phyloP scores from a whole-genome alignment of 2,888 invertebrate species.

The Dione vanillae region DNA sequence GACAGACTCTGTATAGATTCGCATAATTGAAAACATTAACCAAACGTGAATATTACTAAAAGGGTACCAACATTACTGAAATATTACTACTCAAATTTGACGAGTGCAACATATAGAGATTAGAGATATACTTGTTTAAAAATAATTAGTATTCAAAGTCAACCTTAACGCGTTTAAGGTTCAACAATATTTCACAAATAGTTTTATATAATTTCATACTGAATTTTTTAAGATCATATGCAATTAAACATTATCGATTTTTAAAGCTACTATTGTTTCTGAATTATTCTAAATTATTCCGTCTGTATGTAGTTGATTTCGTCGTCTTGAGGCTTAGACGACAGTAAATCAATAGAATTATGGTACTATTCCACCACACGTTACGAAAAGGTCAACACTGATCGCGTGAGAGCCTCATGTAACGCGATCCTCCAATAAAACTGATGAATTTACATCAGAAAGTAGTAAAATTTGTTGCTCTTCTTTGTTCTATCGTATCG shows the following conservation, averaged over 20 bases:
- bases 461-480: constrained; percentile 26
- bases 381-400: constrained; percentile 50
- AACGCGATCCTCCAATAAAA: constrained; percentile 36
- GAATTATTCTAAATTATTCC: constrained; percentile 16
- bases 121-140: too few relatives aligned
- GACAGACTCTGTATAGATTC: not conserved
- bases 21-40: not conserved
- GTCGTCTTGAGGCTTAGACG: constrained; percentile 31
- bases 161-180: too few relatives aligned
- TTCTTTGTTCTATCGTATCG: constrained; percentile 21
- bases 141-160: too few relatives aligned
- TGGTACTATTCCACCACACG: constrained; percentile 44
- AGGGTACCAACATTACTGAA: not conserved
- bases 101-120: too few relatives aligned
- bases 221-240: not conserved
- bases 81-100: not conserved
- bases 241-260: not conserved
- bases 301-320: too few relatives aligned
- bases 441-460: constrained; percentile 34
- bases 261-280: constrained; percentile 19
- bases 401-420: constrained; percentile 54
- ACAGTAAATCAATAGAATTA: constrained; percentile 46
- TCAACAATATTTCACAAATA: not conserved
- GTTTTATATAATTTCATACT: too few relatives aligned
- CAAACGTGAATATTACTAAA: not conserved